Conservation (phyloP, 2,113 vertebrate genomes). For the Gorsachius goisagi region DNA sequence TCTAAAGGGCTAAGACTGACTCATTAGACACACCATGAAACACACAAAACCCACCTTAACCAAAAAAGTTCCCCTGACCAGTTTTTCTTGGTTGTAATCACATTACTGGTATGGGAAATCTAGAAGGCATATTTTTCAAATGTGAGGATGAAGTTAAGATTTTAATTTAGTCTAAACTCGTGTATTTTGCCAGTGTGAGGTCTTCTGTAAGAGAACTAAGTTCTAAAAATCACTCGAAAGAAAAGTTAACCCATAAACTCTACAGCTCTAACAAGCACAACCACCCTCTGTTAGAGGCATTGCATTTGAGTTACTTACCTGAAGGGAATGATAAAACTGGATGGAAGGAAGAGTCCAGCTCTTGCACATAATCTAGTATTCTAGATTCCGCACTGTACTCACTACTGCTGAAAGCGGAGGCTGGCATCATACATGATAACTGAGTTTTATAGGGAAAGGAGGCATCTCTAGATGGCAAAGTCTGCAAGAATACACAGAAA, state of each 20-base stretch:
- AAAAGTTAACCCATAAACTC: neutral
- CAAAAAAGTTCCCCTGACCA: neutral
- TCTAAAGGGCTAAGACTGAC: neutral
- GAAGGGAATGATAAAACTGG: conserved; percentile 75
- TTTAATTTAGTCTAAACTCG: neutral
- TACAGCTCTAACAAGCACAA: neutral
- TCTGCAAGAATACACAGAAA: conserved; percentile 62
- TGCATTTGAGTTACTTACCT: conserved; percentile 68
- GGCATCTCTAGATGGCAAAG: conserved; percentile 50
- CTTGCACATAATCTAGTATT: conserved; percentile 62
- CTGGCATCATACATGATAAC: conserved; percentile 11
- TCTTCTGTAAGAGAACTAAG: neutral
- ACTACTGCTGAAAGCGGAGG: conserved; percentile 27
- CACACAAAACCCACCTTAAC: neutral
- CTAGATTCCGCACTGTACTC: conserved; percentile 35
- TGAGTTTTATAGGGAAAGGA: conserved; percentile 57
- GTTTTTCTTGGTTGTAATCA: neutral
- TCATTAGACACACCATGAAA: neutral
- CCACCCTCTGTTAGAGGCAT: neutral
- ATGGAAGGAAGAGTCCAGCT: conserved; percentile 75
- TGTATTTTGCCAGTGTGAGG: neutral
- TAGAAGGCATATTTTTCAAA: neutral
- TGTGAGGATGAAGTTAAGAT: neutral
- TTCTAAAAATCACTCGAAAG: neutral
- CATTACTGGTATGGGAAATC: neutral